Percentiles rank a stretch among this genome's conserved stretches.
These are phyloP conservation scores for Periophthalmus magnuspinnatus DNA, from an alignment of 2,797 vertebrate species.

Conservation along the genomic window DNA sequence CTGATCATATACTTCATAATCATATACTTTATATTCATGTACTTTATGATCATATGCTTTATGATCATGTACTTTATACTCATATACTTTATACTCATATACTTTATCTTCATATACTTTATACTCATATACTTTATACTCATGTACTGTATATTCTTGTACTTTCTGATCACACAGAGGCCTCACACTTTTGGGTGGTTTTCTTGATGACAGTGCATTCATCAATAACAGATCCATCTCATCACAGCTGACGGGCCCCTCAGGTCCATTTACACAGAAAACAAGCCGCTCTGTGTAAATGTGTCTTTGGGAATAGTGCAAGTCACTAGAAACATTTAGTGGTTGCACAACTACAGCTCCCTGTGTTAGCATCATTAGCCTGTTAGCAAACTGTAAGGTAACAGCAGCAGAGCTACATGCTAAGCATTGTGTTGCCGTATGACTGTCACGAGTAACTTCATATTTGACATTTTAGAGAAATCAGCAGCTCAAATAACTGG, in stretches of 20 bases:
- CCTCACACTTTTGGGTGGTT: slow-evolving; percentile 67
- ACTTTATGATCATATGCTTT: no score
- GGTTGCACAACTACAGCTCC: slow-evolving; percentile 26
- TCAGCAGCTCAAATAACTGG: background rate
- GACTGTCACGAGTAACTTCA: slow-evolving; percentile 26
- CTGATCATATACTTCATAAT: no score
- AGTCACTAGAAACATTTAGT: slow-evolving; percentile 2
- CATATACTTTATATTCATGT: no score
- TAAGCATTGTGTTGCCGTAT: slow-evolving; percentile 55
- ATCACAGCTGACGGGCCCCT: slow-evolving; percentile 10
- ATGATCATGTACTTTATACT: no score
- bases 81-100: no score
- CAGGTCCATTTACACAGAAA: background rate
- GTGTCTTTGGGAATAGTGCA: background rate
- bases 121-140: slow-evolving; percentile 30
- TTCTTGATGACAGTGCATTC: slow-evolving; percentile 80
- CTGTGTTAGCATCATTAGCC: slow-evolving; percentile 36
- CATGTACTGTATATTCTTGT: no score
- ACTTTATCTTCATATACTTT: slow-evolving; percentile 39
- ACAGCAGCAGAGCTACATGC: slow-evolving; percentile 62
- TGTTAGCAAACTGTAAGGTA: slow-evolving; percentile 42
- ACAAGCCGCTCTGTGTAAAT: background rate
- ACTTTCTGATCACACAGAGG: slow-evolving; percentile 51
- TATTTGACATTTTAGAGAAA: background rate
- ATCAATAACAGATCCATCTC: slow-evolving; percentile 51